Percentiles rank a stretch among this genome's conserved stretches.
phyloP scores from a whole-genome alignment of 2,113 vertebrate species.

The Ivindomyrus marchei region DNA sequence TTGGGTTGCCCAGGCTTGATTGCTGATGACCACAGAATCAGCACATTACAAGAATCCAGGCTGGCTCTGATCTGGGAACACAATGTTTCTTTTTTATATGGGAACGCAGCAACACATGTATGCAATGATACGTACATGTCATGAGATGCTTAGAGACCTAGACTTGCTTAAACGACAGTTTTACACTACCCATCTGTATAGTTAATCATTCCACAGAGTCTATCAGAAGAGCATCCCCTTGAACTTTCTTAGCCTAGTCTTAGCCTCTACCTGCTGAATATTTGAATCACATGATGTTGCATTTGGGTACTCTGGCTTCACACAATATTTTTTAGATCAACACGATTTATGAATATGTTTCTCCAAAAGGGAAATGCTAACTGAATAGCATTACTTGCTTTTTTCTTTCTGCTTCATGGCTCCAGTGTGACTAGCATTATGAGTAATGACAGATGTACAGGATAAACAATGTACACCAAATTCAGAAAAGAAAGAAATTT shows the following conservation, averaged over 20 bases:
- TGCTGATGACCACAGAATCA: background rate
- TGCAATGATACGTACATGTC: background rate
- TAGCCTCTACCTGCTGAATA: background rate
- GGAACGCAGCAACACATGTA: background rate
- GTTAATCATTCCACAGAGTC: background rate
- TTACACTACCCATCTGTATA: background rate
- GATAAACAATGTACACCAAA: background rate
- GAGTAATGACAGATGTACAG: background rate
- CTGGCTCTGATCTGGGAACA: background rate
- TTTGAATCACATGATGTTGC: background rate
- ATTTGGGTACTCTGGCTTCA: background rate
- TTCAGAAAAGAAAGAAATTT: background rate
- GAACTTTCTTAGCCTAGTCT: background rate
- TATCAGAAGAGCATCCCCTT: background rate
- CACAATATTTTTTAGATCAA: background rate
- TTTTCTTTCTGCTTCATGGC: background rate
- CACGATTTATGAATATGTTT: background rate
- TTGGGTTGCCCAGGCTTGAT: background rate
- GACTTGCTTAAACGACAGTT: background rate
- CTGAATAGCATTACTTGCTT: background rate
- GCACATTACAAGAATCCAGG: background rate
- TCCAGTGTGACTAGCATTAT: background rate
- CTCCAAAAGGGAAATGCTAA: background rate
- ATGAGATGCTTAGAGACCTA: background rate
- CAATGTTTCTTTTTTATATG: background rate